Conservation (phyloP, 2,113 vertebrate genomes). For the Aramus guarauna region DNA sequence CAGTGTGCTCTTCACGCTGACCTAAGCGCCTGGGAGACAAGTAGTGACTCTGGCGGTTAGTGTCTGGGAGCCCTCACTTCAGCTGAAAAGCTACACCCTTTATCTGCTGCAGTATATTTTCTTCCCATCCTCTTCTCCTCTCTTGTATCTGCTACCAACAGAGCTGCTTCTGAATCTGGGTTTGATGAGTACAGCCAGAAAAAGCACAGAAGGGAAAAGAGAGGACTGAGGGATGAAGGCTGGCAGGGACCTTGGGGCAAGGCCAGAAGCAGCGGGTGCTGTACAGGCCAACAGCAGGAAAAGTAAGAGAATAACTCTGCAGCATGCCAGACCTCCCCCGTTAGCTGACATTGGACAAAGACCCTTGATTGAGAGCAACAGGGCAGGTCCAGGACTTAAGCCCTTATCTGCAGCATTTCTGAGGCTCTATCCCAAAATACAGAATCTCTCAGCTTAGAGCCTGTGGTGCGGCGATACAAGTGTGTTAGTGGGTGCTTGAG, state of each 20-base stretch:
- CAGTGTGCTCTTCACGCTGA: background rate
- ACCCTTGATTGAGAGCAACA: background rate
- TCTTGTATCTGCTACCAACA: background rate
- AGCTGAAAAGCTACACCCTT: background rate
- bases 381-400: background rate
- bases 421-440: background rate
- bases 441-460: background rate
- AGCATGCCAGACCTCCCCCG: accelerated
- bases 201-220: background rate
- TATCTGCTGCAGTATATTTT: background rate
- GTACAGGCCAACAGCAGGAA: background rate
- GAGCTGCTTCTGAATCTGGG: background rate
- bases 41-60: background rate
- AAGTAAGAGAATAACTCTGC: background rate
- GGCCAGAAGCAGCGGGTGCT: background rate
- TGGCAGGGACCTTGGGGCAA: background rate
- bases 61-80: background rate
- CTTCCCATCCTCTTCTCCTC: background rate
- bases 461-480: background rate
- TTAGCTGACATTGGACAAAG: background rate
- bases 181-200: background rate
- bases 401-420: background rate
- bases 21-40: background rate
- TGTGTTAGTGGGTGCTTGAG: background rate
- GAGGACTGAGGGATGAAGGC: background rate